phyloP scores from a whole-genome alignment of 2,113 vertebrate species.

The Phrynosoma blainvillii region DNA sequence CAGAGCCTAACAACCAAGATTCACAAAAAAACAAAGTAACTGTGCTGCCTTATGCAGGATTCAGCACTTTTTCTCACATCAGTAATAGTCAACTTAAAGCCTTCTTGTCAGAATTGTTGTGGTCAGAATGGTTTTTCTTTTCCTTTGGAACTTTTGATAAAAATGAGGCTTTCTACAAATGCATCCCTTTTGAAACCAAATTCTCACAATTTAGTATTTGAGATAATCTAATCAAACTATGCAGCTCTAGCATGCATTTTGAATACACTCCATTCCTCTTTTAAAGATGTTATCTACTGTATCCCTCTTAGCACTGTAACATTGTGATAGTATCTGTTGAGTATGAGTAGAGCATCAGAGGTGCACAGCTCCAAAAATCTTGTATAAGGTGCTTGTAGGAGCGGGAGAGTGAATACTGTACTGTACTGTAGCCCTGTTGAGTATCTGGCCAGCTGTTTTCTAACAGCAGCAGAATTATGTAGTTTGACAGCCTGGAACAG shows the following conservation, averaged over 20 bases:
- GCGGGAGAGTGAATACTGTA: neutral
- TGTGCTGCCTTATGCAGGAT: too few relatives aligned
- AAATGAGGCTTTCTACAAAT: too few relatives aligned
- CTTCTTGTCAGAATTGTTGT: too few relatives aligned
- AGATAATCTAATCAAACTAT: neutral
- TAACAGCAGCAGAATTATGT: neutral
- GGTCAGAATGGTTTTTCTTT: neutral
- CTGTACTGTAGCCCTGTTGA: neutral
- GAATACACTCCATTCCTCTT: neutral
- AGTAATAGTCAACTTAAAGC: neutral
- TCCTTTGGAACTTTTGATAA: neutral
- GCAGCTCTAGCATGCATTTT: neutral
- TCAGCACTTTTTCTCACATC: too few relatives aligned
- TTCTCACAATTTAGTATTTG: neutral
- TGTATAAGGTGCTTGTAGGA: neutral
- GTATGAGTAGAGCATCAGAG: too few relatives aligned
- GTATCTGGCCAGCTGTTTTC: constrained; percentile 15
- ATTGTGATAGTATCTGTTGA: neutral
- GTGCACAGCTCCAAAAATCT: too few relatives aligned
- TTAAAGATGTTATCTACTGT: neutral
- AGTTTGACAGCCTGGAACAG: neutral
- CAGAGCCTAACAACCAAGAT: too few relatives aligned
- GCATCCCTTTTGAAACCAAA: neutral
- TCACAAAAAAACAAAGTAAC: too few relatives aligned
- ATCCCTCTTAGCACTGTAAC: neutral